Conservation (phyloP, 2,797 vertebrate species). For the Pangasius mekongensis region DNA sequence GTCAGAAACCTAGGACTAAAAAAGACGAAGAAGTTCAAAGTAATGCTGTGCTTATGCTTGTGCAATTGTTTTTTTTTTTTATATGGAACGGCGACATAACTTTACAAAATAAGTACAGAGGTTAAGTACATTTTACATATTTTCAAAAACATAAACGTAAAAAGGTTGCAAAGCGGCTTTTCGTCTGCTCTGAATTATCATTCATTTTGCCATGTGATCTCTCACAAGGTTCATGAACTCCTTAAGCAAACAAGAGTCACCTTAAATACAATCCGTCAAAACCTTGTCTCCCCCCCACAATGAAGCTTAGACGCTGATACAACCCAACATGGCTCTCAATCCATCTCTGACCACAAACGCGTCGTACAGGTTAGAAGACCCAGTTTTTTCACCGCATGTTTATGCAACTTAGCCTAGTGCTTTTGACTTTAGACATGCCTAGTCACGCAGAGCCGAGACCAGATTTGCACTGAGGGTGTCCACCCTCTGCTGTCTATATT, state of each 20-base stretch:
- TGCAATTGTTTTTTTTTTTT: background rate
- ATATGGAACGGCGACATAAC: background rate
- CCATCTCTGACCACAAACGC: slow-evolving; percentile 13
- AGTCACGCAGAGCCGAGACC: slow-evolving; percentile 44
- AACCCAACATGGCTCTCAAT: slow-evolving; percentile 13
- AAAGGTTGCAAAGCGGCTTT: slow-evolving; percentile 10
- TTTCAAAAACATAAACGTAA: background rate
- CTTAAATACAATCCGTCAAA: slow-evolving; percentile 49
- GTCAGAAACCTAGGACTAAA: background rate
- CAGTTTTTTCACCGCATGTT: slow-evolving; percentile 39
- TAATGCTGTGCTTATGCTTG: background rate
- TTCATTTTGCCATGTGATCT: slow-evolving; percentile 15
- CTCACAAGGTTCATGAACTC: slow-evolving; percentile 44
- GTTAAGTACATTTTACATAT: background rate
- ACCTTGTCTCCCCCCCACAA: slow-evolving; percentile 28
- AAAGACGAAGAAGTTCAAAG: background rate
- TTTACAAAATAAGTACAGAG: background rate
- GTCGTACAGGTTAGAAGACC: slow-evolving; percentile 20
- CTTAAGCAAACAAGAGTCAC: slow-evolving; percentile 45
- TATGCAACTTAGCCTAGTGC: background rate
- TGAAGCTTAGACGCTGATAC: background rate
- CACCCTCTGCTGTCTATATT: slow-evolving; percentile 82
- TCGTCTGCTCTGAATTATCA: slow-evolving; percentile 5
- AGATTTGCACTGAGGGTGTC: slow-evolving; percentile 51
- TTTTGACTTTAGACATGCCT: slow-evolving; percentile 44